phyloP scores from a whole-genome alignment of 1,140 invertebrate species.

The Bursaphelenchus mucronatus region DNA sequence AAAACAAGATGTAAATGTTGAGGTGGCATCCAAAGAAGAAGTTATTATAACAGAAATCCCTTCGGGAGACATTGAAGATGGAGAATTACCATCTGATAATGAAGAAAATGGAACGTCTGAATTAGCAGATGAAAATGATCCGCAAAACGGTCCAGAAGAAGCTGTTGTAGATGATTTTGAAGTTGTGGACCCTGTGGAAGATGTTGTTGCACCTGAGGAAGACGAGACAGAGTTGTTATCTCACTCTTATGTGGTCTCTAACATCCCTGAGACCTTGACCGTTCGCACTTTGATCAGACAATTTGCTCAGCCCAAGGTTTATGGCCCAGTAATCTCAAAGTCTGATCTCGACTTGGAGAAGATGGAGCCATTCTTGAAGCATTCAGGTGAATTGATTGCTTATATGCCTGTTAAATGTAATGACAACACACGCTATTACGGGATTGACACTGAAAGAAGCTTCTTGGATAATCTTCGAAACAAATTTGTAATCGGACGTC shows the following conservation, averaged over 20 bases:
- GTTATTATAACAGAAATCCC: not conserved
- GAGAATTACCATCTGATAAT: too few relatives aligned
- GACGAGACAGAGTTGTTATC: too few relatives aligned
- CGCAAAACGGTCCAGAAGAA: too few relatives aligned
- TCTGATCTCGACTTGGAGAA: slow-evolving; percentile 25
- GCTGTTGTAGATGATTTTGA: too few relatives aligned
- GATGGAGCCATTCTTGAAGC: slow-evolving; percentile 31
- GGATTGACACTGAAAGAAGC: slow-evolving; percentile 22
- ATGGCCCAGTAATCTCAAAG: slow-evolving; percentile 29
- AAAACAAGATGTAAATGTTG: slow-evolving; percentile 12
- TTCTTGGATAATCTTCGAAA: slow-evolving; percentile 36
- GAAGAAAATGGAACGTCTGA: too few relatives aligned
- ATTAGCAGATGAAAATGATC: too few relatives aligned
- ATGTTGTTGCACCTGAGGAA: too few relatives aligned
- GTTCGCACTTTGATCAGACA: slow-evolving; percentile 34
- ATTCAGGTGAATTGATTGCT: slow-evolving; percentile 23
- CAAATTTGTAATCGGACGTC: slow-evolving; percentile 33
- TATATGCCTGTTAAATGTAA: slow-evolving; percentile 23
- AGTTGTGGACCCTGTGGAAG: too few relatives aligned
- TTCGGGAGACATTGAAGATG: too few relatives aligned
- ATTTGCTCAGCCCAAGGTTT: slow-evolving; percentile 28
- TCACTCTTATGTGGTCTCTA: slow-evolving; percentile 20
- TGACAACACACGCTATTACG: slow-evolving; percentile 25
- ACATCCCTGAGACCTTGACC: slow-evolving; percentile 38
- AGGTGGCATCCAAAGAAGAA: slow-evolving; percentile 22